These are phyloP conservation scores for Lepilemur septentrionalis DNA, from an alignment of 2,797 vertebrate genomes.

Conservation along the genomic window DNA sequence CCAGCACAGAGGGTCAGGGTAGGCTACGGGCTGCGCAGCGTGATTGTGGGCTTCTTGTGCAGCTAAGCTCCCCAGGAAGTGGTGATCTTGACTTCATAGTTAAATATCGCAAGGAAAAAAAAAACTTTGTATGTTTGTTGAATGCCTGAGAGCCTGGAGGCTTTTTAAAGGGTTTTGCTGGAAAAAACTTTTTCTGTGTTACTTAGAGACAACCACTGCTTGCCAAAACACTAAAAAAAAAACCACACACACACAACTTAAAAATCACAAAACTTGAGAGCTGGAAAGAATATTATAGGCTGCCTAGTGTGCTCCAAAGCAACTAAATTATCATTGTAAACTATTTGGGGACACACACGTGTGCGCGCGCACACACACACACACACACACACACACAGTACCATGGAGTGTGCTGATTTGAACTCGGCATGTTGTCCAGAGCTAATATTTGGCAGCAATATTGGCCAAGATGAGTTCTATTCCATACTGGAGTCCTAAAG, in stretches of 20 bases:
- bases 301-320: neutral
- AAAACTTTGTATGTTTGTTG: neutral
- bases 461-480: neutral
- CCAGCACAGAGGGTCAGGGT: neutral
- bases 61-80: neutral
- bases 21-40: neutral
- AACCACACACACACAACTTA: neutral
- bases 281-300: neutral
- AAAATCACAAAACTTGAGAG: slow-evolving; percentile 1
- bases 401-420: neutral
- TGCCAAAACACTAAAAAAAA: slow-evolving; percentile 58
- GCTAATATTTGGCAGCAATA: neutral
- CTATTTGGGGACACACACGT: neutral
- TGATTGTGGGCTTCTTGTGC: neutral
- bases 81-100: slow-evolving; percentile 44
- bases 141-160: slow-evolving; percentile 20
- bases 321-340: neutral
- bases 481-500: neutral
- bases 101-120: slow-evolving; percentile 22
- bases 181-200: slow-evolving; percentile 57
- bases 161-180: slow-evolving; percentile 51
- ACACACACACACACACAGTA: neutral
- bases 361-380: neutral
- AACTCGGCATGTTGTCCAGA: neutral
- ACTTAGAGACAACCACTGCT: slow-evolving; percentile 29